Percentiles rank a stretch among this genome's conserved stretches.
Evolutionary conservation across 2,888 invertebrate species (phyloP).

Genomic region (Prosapia bicincta): DNA sequence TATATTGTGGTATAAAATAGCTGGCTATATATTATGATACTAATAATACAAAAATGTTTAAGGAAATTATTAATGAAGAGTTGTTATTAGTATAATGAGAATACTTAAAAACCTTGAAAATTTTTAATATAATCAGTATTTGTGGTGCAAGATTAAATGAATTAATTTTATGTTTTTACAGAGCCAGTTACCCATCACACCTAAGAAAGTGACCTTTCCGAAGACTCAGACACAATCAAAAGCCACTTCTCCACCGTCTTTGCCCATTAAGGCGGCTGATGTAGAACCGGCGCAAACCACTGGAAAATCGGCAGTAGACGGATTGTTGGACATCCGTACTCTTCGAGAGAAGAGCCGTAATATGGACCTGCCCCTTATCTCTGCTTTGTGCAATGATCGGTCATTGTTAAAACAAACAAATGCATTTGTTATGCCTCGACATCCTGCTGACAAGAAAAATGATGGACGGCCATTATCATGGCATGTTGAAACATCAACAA

Average conservation of each 20-base stretch:
- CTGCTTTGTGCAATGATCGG: conserved; percentile 89
- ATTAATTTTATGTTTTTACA: conserved; percentile 4
- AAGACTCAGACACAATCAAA: not conserved
- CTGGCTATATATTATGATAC: too few relatives aligned
- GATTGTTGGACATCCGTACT: conserved; percentile 71
- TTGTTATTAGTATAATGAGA: too few relatives aligned
- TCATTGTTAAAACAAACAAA: conserved; percentile 86
- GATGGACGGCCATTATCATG: conserved; percentile 38
- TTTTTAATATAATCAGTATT: too few relatives aligned
- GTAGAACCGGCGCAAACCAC: conserved; percentile 31
- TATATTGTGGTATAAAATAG: too few relatives aligned
- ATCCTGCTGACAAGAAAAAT: conserved; percentile 32
- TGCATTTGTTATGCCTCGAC: conserved; percentile 66
- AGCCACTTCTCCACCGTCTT: conserved; percentile 6
- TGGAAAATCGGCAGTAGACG: conserved; percentile 40
- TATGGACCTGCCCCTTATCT: conserved; percentile 86
- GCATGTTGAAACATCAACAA: conserved; percentile 38
- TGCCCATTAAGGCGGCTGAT: conserved; percentile 39
- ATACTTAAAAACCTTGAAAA: too few relatives aligned
- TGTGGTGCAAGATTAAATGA: not conserved
- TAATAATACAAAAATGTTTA: too few relatives aligned
- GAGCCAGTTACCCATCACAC: conserved; percentile 1
- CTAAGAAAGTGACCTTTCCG: not conserved
- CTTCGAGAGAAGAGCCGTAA: conserved; percentile 85
- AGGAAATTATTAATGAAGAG: too few relatives aligned